These are phyloP conservation scores for Plebejus melissa DNA, from an alignment of 2,888 invertebrate genomes.

Conservation along the genomic window DNA sequence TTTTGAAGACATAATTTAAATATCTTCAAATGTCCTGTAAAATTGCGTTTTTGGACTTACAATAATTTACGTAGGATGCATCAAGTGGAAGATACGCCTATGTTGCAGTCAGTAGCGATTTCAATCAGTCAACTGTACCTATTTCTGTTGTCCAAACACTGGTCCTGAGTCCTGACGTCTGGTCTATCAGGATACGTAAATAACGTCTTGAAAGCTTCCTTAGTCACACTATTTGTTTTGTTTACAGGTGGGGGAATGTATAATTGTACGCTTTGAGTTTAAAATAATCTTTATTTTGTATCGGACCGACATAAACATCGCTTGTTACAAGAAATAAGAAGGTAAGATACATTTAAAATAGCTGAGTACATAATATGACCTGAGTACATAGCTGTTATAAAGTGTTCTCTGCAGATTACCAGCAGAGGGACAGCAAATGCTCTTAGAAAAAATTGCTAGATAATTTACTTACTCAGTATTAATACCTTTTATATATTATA, in stretches of 20 bases:
- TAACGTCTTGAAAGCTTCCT: slow-evolving; percentile 57
- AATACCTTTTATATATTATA: too few relatives aligned
- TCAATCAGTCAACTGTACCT: slow-evolving; percentile 45
- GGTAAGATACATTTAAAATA: neutral
- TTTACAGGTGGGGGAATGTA: slow-evolving; percentile 49
- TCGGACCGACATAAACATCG: neutral
- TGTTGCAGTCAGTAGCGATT: slow-evolving; percentile 61
- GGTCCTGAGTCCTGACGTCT: slow-evolving; percentile 43
- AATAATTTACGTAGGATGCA: neutral
- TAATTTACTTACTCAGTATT: too few relatives aligned
- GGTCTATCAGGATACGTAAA: slow-evolving; percentile 59
- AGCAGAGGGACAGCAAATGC: too few relatives aligned
- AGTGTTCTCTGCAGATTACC: too few relatives aligned
- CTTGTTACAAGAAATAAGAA: neutral
- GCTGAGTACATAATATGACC: neutral
- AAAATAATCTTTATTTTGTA: slow-evolving; percentile 19
- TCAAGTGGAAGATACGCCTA: neutral
- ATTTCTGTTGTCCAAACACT: slow-evolving; percentile 73
- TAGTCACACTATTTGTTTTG: slow-evolving; percentile 51
- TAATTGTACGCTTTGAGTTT: slow-evolving; percentile 41
- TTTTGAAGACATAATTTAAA: too few relatives aligned
- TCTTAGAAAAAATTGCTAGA: too few relatives aligned
- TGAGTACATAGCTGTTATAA: too few relatives aligned
- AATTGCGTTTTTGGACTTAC: too few relatives aligned
- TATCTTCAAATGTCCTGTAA: too few relatives aligned